Base-by-base conservation (phyloP, 2,888 invertebrate genomes). In the Chrysolina americana region DNA sequence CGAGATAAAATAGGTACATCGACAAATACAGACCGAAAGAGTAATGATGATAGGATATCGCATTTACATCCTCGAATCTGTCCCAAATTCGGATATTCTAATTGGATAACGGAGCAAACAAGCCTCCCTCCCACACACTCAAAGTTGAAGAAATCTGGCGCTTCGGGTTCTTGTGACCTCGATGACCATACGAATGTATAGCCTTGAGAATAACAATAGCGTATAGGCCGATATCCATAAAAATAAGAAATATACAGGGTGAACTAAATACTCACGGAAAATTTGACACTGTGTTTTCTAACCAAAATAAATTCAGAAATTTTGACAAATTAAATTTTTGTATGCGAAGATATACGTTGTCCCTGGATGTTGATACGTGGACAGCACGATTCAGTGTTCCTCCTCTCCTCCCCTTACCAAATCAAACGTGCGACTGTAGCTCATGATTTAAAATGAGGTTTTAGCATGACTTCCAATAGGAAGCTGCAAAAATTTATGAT, bases 1-100 rank as follows among this genome's bases (percentile, higher is more conserved):
- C 19, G 56, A 15, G 44, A 44, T 44, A 44, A 23, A 62, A 23
- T 62, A n/a, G n/a, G n/a, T n/a, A 59, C 59, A 59, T 6, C 19
- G 21, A 15, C 23, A 62, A 28, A 15, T 6, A 15, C 62, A 28
- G 62, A 28, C n/a, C 21, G 11, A 62, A 23, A 36, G 62, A 62
- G 62, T 28, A 28, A 19, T 36, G 28, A 62, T 44, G 44, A 15
- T 15, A 8, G 13, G 15, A 44, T 44, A 44, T 15, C 44, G 15
- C 44, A 44, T 44, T 44, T 15, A 44, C 44, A 44, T 44, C 15
- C 15, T 15, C 44, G 44, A 44, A 44, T 15, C 44, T 44, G 44
- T 44, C 11, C 44, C 44, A 44, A 44, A 44, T 44, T 44, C 15
- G 44, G 44, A 44, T 44, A 44, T 44, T 44, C 44, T 15, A 44